Percentiles rank a stretch among this genome's conserved stretches.
These are phyloP conservation scores for Cherax quadricarinatus DNA, from an alignment of 1,140 invertebrate genomes.

Conservation along the genomic window DNA sequence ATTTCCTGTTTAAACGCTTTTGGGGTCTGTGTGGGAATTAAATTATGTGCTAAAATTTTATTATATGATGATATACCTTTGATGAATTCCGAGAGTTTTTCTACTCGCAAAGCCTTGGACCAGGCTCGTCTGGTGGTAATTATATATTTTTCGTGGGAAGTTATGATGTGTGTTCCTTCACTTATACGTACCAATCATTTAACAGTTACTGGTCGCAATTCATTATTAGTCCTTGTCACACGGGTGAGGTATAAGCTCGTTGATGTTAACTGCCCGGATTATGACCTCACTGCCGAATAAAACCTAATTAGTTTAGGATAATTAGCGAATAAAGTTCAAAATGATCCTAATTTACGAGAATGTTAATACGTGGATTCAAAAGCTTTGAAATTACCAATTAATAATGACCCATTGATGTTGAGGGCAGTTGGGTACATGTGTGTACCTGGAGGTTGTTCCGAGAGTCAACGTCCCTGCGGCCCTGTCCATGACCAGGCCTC, in stretches of 20 bases:
- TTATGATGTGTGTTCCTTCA: background rate
- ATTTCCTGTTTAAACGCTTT: too few relatives aligned
- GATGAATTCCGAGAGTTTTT: too few relatives aligned
- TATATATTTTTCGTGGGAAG: background rate
- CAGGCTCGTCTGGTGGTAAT: too few relatives aligned
- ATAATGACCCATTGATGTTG: background rate
- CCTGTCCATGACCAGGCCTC: too few relatives aligned
- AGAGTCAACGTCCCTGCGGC: too few relatives aligned
- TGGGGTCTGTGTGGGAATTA: too few relatives aligned
- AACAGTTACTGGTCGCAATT: background rate
- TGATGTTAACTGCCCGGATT: background rate
- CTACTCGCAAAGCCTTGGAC: too few relatives aligned
- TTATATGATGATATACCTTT: too few relatives aligned
- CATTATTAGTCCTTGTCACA: background rate
- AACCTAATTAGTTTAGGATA: background rate
- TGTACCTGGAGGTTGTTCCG: too few relatives aligned
- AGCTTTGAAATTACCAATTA: background rate
- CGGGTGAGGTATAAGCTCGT: background rate
- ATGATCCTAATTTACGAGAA: background rate
- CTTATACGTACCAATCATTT: background rate
- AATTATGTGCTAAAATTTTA: too few relatives aligned
- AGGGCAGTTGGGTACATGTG: background rate
- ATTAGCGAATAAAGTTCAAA: background rate
- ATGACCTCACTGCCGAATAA: background rate
- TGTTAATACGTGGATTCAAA: background rate